Evolutionary conservation across 35 echinoderm and acorn worm genomes (phyloP).

Genomic region (Stichopus chloronotus): DNA sequence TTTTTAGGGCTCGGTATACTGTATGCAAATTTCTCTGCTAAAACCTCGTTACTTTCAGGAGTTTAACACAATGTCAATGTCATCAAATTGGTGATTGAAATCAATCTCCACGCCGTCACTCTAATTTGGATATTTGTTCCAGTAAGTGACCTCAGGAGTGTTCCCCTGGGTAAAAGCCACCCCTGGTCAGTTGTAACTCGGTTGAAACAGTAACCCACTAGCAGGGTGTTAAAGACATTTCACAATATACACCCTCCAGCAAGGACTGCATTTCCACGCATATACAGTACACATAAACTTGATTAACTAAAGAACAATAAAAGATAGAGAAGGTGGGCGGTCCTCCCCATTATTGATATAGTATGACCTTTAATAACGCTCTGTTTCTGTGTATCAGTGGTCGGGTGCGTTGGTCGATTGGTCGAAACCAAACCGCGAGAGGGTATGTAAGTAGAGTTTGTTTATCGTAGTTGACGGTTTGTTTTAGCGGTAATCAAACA

Average conservation of each 20-base stretch:
- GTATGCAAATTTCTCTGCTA: too few relatives aligned
- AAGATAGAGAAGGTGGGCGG: neutral
- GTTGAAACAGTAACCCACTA: neutral
- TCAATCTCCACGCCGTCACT: neutral
- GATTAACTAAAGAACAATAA: too few relatives aligned
- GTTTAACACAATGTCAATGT: neutral
- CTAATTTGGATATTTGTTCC: neutral
- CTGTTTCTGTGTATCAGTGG: neutral
- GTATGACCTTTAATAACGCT: neutral
- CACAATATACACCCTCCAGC: neutral
- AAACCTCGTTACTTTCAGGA: too few relatives aligned
- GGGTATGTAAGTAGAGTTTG: neutral
- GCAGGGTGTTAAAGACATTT: neutral
- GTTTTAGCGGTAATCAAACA: neutral
- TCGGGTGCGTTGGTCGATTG: neutral
- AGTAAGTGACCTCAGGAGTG: neutral
- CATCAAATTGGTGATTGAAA: neutral
- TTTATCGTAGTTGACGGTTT: neutral
- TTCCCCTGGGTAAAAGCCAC: neutral
- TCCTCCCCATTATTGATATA: constrained; percentile 3
- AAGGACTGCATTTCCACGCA: neutral
- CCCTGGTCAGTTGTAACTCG: neutral
- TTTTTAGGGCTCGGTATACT: too few relatives aligned
- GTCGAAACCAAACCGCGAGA: neutral
- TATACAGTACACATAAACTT: too few relatives aligned